phyloP scores from a whole-genome alignment of 2,113 vertebrate genomes.

The Tor tambroides region DNA sequence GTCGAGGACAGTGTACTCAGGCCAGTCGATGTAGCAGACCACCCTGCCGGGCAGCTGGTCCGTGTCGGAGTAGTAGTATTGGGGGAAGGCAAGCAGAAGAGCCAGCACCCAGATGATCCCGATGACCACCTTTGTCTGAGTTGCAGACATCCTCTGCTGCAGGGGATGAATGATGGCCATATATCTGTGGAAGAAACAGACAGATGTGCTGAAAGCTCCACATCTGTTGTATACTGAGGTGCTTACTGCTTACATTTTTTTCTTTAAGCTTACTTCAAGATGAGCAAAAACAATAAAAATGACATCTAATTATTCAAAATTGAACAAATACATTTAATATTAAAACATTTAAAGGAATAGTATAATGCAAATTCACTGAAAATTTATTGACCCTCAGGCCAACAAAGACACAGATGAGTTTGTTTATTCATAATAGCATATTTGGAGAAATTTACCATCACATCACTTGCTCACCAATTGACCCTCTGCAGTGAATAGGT shows the following conservation, averaged over 20 bases:
- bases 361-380: not conserved
- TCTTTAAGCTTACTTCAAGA: not conserved
- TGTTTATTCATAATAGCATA: not conserved
- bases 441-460: not conserved
- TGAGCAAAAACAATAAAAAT: no score
- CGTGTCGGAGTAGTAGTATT: conserved; percentile 88
- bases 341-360: not conserved
- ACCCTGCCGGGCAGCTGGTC: conserved; percentile 75
- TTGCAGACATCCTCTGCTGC: conserved; percentile 89
- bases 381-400: not conserved
- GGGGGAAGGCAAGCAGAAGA: conserved; percentile 89
- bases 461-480: not conserved
- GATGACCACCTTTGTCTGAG: conserved; percentile 89
- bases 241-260: conserved; percentile 8
- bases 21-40: conserved; percentile 93
- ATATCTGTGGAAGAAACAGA: conserved; percentile 79
- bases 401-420: not conserved
- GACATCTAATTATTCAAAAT: no score
- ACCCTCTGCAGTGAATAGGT: no score
- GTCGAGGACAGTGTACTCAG: conserved; percentile 73
- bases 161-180: conserved; percentile 97
- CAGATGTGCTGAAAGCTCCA: not conserved
- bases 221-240: not conserved
- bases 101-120: conserved; percentile 91
- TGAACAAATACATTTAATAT: no score